Base-by-base conservation (phyloP, 2,888 invertebrate species). In the Dasysyrphus albostriatus region DNA sequence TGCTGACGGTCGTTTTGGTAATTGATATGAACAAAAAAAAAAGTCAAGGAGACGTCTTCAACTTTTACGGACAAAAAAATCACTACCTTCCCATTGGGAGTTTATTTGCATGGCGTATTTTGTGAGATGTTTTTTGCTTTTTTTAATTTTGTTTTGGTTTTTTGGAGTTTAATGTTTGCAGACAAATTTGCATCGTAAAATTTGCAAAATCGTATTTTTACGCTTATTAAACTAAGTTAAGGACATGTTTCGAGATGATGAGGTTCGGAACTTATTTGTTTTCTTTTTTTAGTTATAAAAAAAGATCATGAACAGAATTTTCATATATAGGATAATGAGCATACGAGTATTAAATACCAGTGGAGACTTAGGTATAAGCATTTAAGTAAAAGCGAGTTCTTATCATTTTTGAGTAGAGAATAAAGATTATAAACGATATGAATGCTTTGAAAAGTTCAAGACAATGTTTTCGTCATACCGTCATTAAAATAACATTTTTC, bases 21-120 rank as follows among this genome's bases (percentile, higher is more conserved):
- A 83, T 61, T 74, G 83, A 83, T 74, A 83, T 79, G 83, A 51
- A 79, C 1, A 47, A 78, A 69, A 32, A 47, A 47, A 59, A 59
- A 12, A 8, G 8, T 67, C 73, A 32, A 8, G 32, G 44, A 29
- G 34, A 44, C 49, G 69, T 6, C 16, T 16, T 34, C 54, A 67
- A 76, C 29, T 54, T 29, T 54, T n/a, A 44, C 24, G 51, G 10
- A 63, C 54, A 29, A 44, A 63, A 24, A 74, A 72, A 63, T 63
- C 58, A 81, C 37, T 75, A 16, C 29, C 14, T 29, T 29, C n/a
- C 14, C 6, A 10, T 58, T 58, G 2, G 37, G 32, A 59, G 49
- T 32, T 59, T 24, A 34, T 61, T 75, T 24, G 80, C 54, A 14
- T 63, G 61, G 29, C 44, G 74, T 9, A 51, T 56, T 37, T 63